These are phyloP conservation scores for Subanguina moxae DNA, from an alignment of 1,140 invertebrate species.

Conservation along the genomic window DNA sequence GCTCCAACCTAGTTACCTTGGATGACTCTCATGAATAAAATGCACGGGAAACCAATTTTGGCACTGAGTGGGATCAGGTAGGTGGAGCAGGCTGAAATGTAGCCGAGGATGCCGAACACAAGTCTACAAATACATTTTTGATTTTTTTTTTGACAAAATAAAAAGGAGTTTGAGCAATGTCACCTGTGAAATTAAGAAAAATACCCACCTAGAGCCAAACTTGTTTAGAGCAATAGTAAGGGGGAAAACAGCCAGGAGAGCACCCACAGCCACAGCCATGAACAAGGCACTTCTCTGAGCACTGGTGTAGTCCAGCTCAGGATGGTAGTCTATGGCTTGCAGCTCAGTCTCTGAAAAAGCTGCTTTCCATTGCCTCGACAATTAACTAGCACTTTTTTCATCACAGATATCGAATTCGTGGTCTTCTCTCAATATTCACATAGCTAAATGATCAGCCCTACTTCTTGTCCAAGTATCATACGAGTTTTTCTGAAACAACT, in stretches of 20 bases:
- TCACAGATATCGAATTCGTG: too few species aligned
- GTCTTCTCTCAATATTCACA: too few species aligned
- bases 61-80: slow-evolving; percentile 47
- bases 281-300: slow-evolving; percentile 50
- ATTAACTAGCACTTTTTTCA: too few species aligned
- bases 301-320: slow-evolving; percentile 49
- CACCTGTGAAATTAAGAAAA: too few species aligned
- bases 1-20: slow-evolving; percentile 27
- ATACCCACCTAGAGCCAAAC: slow-evolving; percentile 42
- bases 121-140: slow-evolving; percentile 13
- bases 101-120: slow-evolving; percentile 37
- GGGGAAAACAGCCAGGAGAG: slow-evolving; percentile 53
- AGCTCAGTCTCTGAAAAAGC: slow-evolving; percentile 20
- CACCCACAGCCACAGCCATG: slow-evolving; percentile 56
- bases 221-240: slow-evolving; percentile 51
- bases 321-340: slow-evolving; percentile 31
- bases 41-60: slow-evolving; percentile 31
- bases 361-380: too few species aligned
- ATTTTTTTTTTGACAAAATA: slow-evolving; percentile 1
- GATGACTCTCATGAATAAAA: slow-evolving; percentile 48
- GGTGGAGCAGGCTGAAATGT: slow-evolving; percentile 48
- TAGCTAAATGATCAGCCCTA: too few species aligned
- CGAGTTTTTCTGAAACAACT: too few species aligned
- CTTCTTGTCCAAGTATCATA: too few species aligned
- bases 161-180: slow-evolving; percentile 9